Conservation (phyloP, 2,888 invertebrate species). For the Balanococcus diminutus region DNA sequence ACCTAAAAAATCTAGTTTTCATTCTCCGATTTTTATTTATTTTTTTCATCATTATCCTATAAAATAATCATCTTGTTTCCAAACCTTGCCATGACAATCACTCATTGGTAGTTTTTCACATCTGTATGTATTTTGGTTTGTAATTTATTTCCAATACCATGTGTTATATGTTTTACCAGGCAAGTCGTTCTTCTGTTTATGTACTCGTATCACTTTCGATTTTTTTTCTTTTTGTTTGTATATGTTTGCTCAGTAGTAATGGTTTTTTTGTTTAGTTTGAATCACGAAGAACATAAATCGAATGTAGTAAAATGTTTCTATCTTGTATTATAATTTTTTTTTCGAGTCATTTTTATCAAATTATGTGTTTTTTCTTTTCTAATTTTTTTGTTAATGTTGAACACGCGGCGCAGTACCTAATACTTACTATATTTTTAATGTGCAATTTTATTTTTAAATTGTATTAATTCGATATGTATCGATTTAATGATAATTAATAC, state of each 20-base stretch:
- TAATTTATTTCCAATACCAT: background rate
- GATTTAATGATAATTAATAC: constrained; percentile 38
- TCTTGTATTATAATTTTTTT: constrained; percentile 33
- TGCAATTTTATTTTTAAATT: constrained; percentile 32
- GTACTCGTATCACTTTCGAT: background rate
- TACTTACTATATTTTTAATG: constrained; percentile 25
- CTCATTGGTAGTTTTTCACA: background rate
- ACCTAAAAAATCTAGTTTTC: background rate
- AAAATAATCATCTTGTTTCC: background rate
- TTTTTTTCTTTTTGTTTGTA: constrained; percentile 32
- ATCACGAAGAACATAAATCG: background rate
- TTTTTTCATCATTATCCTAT: background rate
- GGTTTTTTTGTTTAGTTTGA: background rate
- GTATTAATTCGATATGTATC: constrained; percentile 33
- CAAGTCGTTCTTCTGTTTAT: background rate
- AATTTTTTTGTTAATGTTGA: constrained; percentile 25
- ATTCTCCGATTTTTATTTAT: background rate
- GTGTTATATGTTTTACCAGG: constrained; percentile 12
- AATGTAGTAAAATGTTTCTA: constrained; percentile 14
- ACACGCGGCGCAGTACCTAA: constrained; percentile 18
- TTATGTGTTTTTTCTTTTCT: constrained; percentile 3
- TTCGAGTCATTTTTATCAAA: constrained; percentile 39
- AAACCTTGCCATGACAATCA: constrained; percentile 53
- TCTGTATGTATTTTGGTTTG: constrained; percentile 37
- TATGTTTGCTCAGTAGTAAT: constrained; percentile 48